Evolutionary conservation across 2,888 invertebrate species (phyloP), one percentile per base, ranked within the genome.

Genomic region (Thumatha senex): DNA sequence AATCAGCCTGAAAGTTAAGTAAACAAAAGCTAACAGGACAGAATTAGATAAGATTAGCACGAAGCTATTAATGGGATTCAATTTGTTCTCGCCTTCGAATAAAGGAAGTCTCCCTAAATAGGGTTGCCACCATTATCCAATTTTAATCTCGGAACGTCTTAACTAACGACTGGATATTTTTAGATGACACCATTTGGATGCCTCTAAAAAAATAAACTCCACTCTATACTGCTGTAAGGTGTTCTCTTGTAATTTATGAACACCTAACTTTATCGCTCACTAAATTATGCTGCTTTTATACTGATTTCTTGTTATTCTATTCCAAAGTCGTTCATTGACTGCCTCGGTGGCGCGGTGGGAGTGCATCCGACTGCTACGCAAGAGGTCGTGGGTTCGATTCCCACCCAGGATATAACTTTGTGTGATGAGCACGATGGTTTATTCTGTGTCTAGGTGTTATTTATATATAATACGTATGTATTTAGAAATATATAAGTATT

Each of bases 151-250:
- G 72, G 75, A 76, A 72, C 76, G 76, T 69, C 61, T 58, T 74
- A 73, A 72, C 78, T 80, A 82, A 84, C 82, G 82, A 75, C 80
- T 73, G 78, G 76, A 73, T 88, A 88, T 88, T 88, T 89, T 83
- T 78, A 77, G 84, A 72, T 63, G 76, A 80, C 81, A 80, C 80
- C 80, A 74, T 82, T 80, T 76, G 74, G 78, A 78, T 77, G 81
- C 76, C 77, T 73, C 75, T 80, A 78, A 49, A 78, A 74, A 82
- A 77, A 76, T 63, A 72, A 78, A 69, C 55, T 62, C 47, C 76
- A 67, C 73, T 67, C 75, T 71, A 39, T 34, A 40, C 14, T 33
- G n/a, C 44, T 45, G 48, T 41, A 53, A 45, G 52, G 52, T 77
- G 72, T 72, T 76, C 74, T 72, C 72, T 70, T 61, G 66, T 81